Percentiles rank a stretch among this genome's conserved stretches.
These are phyloP conservation scores for Embiotoca jacksoni DNA, from an alignment of 2,113 vertebrate species.

Conservation along the genomic window DNA sequence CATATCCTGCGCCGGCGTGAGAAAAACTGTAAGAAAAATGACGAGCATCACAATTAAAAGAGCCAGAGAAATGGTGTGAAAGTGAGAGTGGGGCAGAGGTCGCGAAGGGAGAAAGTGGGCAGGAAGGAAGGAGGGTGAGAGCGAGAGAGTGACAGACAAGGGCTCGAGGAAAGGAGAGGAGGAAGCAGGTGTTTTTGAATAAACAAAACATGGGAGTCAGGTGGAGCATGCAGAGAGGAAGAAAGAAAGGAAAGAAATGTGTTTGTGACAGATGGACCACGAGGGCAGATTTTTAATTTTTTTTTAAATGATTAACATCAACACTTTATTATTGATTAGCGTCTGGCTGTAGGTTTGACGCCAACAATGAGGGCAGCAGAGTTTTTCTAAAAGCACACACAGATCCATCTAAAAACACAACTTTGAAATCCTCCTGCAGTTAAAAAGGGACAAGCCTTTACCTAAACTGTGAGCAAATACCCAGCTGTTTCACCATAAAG, in stretches of 20 bases:
- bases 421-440: too few relatives aligned
- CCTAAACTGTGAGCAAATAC: not conserved
- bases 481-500: too few relatives aligned
- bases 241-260: constrained; percentile 14
- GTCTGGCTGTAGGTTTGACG: constrained; percentile 23
- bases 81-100: constrained; percentile 70
- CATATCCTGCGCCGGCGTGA: constrained; percentile 72
- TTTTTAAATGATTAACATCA: constrained; percentile 50
- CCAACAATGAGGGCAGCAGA: constrained; percentile 1
- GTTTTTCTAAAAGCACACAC: not conserved
- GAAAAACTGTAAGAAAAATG: constrained; percentile 72
- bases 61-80: constrained; percentile 70
- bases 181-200: constrained; percentile 72
- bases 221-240: constrained; percentile 38
- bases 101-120: constrained; percentile 62
- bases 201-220: constrained; percentile 59
- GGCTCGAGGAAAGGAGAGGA: constrained; percentile 39
- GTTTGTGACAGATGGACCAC: constrained; percentile 45
- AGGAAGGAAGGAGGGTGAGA: constrained; percentile 66
- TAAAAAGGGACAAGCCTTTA: too few relatives aligned
- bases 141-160: constrained; percentile 36
- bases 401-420: too few relatives aligned
- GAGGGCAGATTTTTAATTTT: constrained; percentile 30
- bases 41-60: constrained; percentile 57
- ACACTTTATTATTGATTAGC: constrained; percentile 55